Base-by-base conservation (phyloP, 2,888 invertebrate species). In the Drosophila stalkeri region DNA sequence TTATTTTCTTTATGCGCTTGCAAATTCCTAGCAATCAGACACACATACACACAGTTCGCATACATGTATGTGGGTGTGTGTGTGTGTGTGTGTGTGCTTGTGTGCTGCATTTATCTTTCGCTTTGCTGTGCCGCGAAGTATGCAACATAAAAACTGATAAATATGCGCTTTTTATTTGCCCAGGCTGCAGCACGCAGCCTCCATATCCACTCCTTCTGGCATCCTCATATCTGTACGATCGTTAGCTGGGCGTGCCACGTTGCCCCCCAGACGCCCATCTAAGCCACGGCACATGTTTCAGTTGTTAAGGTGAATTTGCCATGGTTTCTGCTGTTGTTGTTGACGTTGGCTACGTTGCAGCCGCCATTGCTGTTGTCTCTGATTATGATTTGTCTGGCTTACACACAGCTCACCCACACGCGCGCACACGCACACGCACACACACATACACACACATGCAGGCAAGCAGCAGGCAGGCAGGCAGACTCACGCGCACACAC, bases 361-460 rank as follows among this genome's bases (percentile, higher is more conserved):
- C 52, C 43, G 72, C 61, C 47, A 49, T 18, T 64, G 65, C 49
- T 64, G 79, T 77, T 82, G 81, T 75, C 77, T 82, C 75, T 86
- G 85, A 86, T 86, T 86, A 86, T 86, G 85, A 86, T 86, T 86
- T 86, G 85, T 86, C 85, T 86, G 85, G 77, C 84, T 85, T 79
- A 84, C 64, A 69, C 71, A 68, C 63, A 68, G 59, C 64, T 47
- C 57, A 35, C 14, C 31, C 39, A 39, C 51, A 62, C 23, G 33
- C 31, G 23, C 56, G 55, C 61, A 27, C 37, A 61, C 51, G 64
- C 27, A 27, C 43, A 39, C 60, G 64, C 39, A 20, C 20, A 31
- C 9, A 41, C 71, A 20, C 33, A 23, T 39, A 55, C 20, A 43
- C 31, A 31, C 35, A 35, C 4, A 14, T 6, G 39, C 39, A 39